Base-by-base conservation (phyloP, 2,888 invertebrate species). In the Philhelius pedissequus region DNA sequence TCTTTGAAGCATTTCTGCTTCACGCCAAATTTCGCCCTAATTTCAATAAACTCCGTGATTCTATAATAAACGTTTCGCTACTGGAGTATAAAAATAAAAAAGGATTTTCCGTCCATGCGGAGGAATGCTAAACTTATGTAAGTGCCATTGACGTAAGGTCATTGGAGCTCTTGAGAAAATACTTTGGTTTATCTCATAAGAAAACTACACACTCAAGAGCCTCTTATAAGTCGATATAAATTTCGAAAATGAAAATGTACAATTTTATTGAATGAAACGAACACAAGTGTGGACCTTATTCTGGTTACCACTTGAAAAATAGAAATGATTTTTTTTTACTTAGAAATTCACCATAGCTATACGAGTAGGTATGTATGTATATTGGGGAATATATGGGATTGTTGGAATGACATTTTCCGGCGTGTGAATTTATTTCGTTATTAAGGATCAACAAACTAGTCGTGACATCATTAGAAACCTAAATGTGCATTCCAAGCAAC, bases 381-480 rank as follows among this genome's bases (percentile, higher is more conserved):
- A n/a, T n/a, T n/a, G n/a, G n/a, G n/a, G n/a, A n/a, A n/a, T n/a
- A n/a, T n/a, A n/a, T n/a, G n/a, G 7, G 27, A 27, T 62, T 18
- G 3, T n/a, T 7, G 8, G 32, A 13, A 35, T 32, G 60, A 60
- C 35, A 60, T 68, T 35, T 60, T 48, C 43, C 3, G 56, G 52
- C 56, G 69, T 69, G 75, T 70, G 70, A 70, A 81, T 76, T 70
- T 81, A 76, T 71, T 70, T 62, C 50, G n/a, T 52, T 58, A 66
- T 66, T 43, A 71, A 54, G 45, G 58, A 79, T 43, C 79, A 66
- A 38, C 50, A 73, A 73, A 58, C 48, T 58, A 35, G 58, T 78
- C 62, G 74, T 83, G 78, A 78, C 69, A 83, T 83, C 78, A 83
- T 83, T 83, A 82, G 78, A 38, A 40, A 68, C 22, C 22, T 52